Conservation (phyloP, 2,113 vertebrate genomes). For the Chaetura pelagica region DNA sequence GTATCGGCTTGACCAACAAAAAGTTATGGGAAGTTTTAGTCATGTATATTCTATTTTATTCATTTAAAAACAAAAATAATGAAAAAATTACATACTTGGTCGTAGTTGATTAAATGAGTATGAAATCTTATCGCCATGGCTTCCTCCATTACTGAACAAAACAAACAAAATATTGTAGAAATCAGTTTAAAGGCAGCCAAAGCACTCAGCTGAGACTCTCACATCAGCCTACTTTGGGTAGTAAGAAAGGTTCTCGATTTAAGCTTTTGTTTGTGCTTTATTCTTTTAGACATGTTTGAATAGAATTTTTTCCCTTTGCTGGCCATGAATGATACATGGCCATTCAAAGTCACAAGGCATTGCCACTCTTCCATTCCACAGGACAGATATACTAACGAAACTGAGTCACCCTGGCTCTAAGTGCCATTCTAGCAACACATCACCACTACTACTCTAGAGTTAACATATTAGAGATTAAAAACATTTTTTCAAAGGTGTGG, state of each 20-base stretch:
- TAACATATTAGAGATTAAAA: not conserved
- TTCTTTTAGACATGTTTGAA: not conserved
- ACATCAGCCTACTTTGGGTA: not conserved
- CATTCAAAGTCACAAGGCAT: not conserved
- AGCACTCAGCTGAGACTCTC: not conserved
- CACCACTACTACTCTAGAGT: not conserved
- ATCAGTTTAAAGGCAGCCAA: not conserved
- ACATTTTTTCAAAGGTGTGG: not conserved
- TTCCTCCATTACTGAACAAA: not conserved
- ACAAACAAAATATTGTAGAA: not conserved
- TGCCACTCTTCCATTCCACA: not conserved
- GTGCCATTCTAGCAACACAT: not conserved
- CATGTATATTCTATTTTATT: not conserved
- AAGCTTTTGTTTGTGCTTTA: not conserved
- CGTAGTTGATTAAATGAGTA: not conserved
- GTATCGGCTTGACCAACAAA: not conserved
- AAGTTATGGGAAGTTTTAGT: not conserved
- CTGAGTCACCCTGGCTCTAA: not conserved
- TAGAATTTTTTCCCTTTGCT: not conserved
- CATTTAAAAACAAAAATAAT: accelerated
- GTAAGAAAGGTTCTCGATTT: not conserved
- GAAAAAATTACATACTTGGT: not conserved
- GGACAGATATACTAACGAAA: not conserved
- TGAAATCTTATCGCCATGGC: not conserved
- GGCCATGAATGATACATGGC: not conserved